Percentiles rank a stretch among this genome's conserved stretches.
Evolutionary conservation across 1,140 invertebrate genomes (phyloP).

Genomic region (Pseudomyrmex dendroicus): DNA sequence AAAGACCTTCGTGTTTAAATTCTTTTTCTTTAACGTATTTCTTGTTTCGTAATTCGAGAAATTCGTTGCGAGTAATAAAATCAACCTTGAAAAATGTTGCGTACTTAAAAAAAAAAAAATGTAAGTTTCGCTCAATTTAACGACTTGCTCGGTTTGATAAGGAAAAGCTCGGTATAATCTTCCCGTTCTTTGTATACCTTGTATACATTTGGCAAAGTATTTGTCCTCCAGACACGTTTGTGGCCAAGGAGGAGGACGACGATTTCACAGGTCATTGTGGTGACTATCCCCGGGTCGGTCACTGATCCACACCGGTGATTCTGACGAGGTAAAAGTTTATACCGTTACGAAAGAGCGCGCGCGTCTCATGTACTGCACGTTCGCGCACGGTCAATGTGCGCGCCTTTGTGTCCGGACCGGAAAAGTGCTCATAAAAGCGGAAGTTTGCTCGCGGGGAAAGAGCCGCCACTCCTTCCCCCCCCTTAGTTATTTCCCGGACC

Average conservation of each 20-base stretch:
- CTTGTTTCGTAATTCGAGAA: no score
- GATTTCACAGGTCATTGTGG: conserved; percentile 47
- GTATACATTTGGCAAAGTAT: background rate
- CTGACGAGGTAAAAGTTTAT: conserved; percentile 61
- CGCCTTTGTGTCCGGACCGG: conserved; percentile 29
- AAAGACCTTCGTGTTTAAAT: background rate
- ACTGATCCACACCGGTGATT: conserved; percentile 62
- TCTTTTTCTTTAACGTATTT: background rate
- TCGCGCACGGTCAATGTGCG: conserved; percentile 29
- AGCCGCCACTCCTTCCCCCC: background rate
- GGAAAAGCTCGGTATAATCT: background rate
- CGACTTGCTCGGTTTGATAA: background rate
- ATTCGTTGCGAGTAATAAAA: no score
- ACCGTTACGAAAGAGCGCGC: conserved; percentile 64
- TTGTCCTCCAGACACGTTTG: background rate
- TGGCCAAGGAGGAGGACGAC: background rate
- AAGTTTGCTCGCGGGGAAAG: conserved; percentile 23
- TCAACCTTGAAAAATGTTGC: no score
- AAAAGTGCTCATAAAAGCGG: conserved; percentile 30
- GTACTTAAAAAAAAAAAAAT: no score
- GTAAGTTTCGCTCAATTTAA: no score
- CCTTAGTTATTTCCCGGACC: conserved; percentile 10
- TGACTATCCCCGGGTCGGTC: conserved; percentile 57
- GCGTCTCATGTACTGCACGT: background rate
- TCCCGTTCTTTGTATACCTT: background rate